These are phyloP conservation scores for Plebejus anna DNA, from an alignment of 2,888 invertebrate genomes.

Conservation along the genomic window DNA sequence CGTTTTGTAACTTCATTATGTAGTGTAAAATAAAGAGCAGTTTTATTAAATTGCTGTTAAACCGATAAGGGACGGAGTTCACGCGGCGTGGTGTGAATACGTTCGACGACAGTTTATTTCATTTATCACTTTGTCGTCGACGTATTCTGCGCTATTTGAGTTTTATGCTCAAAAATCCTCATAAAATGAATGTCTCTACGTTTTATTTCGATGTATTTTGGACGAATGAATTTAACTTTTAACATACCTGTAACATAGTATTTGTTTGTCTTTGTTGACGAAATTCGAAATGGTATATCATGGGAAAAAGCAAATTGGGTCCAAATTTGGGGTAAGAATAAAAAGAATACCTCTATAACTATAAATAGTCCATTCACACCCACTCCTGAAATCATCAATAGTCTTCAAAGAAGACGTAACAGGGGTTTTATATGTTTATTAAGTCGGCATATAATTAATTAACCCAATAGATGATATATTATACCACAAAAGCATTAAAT, in stretches of 20 bases:
- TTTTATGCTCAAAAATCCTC: not conserved
- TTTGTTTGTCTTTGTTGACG: too few relatives aligned
- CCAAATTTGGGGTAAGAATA: too few relatives aligned
- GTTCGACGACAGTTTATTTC: not conserved
- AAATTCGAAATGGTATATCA: too few relatives aligned
- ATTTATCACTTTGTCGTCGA: conserved; percentile 10
- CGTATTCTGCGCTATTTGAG: not conserved
- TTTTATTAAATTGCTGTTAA: not conserved
- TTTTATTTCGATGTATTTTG: not conserved
- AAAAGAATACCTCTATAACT: too few relatives aligned
- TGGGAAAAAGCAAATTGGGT: too few relatives aligned
- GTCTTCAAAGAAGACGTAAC: not conserved
- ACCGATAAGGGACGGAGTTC: conserved; percentile 3
- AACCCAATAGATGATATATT: too few relatives aligned
- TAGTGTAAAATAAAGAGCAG: not conserved
- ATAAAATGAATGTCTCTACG: not conserved
- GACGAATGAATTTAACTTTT: not conserved
- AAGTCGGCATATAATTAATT: too few relatives aligned
- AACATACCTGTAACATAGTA: not conserved
- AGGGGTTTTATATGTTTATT: not conserved
- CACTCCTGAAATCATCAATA: not conserved
- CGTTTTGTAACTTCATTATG: not conserved
- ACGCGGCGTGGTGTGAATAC: conserved; percentile 16
- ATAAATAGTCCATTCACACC: too few relatives aligned
- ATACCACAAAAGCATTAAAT: too few relatives aligned